Conservation (phyloP, 2,113 vertebrate genomes). For the Synodontis membranacea region DNA sequence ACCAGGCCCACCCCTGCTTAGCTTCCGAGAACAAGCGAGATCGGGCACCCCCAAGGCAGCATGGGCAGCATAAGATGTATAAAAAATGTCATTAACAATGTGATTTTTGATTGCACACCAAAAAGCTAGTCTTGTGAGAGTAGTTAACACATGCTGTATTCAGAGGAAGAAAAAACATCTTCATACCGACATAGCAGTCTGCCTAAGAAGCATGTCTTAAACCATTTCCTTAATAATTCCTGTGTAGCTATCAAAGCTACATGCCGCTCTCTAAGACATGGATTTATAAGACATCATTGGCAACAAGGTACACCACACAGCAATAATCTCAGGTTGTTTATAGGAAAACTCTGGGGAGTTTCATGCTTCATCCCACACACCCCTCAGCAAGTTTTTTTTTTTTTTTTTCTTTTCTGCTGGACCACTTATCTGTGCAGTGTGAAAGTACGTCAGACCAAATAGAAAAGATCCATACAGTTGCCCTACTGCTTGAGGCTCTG, state of each 20-base stretch:
- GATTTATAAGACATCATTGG: neutral
- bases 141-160: neutral
- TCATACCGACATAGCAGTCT: neutral
- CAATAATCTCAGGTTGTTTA: neutral
- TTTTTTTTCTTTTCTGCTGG: neutral
- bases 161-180: neutral
- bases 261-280: neutral
- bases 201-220: neutral
- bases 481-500: neutral
- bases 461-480: neutral
- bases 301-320: neutral
- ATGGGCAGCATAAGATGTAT: too few relatives aligned
- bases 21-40: too few relatives aligned
- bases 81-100: too few relatives aligned
- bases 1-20: too few relatives aligned
- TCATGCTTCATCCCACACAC: neutral
- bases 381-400: neutral
- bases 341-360: neutral
- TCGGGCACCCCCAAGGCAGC: too few relatives aligned
- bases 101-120: neutral
- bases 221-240: neutral
- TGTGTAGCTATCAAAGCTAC: neutral
- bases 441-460: neutral
- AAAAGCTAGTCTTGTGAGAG: neutral
- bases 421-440: neutral